A percentile compares a stretch with the other conserved stretches of the same genome.
phyloP scores from a whole-genome alignment of 2,888 invertebrate genomes.

The Drosophila aldrichi region DNA sequence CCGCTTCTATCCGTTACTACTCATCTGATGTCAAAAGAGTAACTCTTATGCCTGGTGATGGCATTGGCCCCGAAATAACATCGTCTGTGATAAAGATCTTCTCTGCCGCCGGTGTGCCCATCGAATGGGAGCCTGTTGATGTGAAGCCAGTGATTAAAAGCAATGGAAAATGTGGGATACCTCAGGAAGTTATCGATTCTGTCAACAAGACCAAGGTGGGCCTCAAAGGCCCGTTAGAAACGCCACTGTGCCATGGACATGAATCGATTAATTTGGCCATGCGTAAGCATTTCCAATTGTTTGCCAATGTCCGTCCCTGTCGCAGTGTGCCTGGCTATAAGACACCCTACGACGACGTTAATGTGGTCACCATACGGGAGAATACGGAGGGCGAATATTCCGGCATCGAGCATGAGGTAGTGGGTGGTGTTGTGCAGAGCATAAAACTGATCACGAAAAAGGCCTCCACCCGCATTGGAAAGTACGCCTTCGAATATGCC shows the following conservation, averaged over 20 bases:
- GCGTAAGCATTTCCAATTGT: constrained; percentile 98
- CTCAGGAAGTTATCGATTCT: constrained; percentile 98
- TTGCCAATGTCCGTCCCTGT: constrained; percentile 99
- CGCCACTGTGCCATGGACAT: constrained; percentile 99
- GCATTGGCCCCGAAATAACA: constrained; percentile 99
- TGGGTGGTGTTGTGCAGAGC: constrained; percentile 99
- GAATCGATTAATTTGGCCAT: constrained; percentile 98
- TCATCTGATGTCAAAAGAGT: constrained; percentile 89
- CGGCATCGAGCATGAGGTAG: constrained; percentile 99
- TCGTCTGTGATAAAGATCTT: constrained; percentile 99
- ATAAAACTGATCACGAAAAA: constrained; percentile 99
- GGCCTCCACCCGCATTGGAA: constrained; percentile 97
- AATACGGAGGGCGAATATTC: constrained; percentile 99
- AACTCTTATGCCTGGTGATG: constrained; percentile 99
- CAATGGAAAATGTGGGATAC: constrained; percentile 98
- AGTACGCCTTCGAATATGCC: constrained; percentile 99
- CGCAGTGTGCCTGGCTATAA: constrained; percentile 97
- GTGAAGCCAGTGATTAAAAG: constrained; percentile 96
- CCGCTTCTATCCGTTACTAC: constrained; percentile 80
- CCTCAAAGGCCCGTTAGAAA: constrained; percentile 99
- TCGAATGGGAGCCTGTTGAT: constrained; percentile 99
- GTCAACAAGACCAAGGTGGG: constrained; percentile 98
- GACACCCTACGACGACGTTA: constrained; percentile 98
- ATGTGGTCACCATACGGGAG: constrained; percentile 99
- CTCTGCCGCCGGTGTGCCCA: constrained; percentile 96